These are phyloP conservation scores for Beris chalybata DNA, from an alignment of 2,888 invertebrate species.

Conservation along the genomic window DNA sequence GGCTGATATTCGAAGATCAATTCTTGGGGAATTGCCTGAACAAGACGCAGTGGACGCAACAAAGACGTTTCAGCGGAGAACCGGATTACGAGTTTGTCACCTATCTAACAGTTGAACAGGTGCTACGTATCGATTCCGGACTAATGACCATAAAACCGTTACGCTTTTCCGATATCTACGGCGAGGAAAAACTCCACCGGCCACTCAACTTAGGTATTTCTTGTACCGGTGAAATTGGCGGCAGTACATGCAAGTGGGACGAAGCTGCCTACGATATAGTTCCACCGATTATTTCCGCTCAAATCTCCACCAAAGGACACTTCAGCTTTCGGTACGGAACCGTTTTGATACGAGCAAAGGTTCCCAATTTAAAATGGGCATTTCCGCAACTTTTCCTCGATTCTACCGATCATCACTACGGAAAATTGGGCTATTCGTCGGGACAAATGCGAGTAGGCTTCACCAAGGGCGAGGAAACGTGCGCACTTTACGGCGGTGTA, in stretches of 20 bases:
- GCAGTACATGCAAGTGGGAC: conserved; percentile 45
- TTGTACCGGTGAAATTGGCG: conserved; percentile 48
- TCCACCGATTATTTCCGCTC: conserved; percentile 69
- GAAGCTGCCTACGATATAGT: conserved; percentile 55
- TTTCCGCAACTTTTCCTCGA: conserved; percentile 72
- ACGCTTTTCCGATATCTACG: conserved; percentile 36
- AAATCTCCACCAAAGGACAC: conserved; percentile 62
- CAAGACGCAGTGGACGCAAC: conserved; percentile 46
- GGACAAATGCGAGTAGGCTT: conserved; percentile 75
- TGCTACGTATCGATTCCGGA: conserved; percentile 43
- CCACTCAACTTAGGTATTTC: conserved; percentile 43
- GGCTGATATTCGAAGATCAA: conserved; percentile 50
- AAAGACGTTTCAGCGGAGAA: conserved; percentile 47
- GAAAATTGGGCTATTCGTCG: conserved; percentile 59
- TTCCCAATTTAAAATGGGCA: conserved; percentile 75
- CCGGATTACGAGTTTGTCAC: conserved; percentile 51
- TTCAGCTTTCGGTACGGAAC: conserved; percentile 72
- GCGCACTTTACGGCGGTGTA: conserved; percentile 47
- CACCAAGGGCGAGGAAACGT: conserved; percentile 61
- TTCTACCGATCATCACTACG: conserved; percentile 66
- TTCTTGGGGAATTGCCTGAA: conserved; percentile 45
- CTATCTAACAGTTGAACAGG: conserved; percentile 40
- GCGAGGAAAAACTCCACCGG: background rate
- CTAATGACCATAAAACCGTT: conserved; percentile 44
- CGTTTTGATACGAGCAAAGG: conserved; percentile 69